Conservation (phyloP, 2,888 invertebrate genomes). For the Macroteleia sp. region DNA sequence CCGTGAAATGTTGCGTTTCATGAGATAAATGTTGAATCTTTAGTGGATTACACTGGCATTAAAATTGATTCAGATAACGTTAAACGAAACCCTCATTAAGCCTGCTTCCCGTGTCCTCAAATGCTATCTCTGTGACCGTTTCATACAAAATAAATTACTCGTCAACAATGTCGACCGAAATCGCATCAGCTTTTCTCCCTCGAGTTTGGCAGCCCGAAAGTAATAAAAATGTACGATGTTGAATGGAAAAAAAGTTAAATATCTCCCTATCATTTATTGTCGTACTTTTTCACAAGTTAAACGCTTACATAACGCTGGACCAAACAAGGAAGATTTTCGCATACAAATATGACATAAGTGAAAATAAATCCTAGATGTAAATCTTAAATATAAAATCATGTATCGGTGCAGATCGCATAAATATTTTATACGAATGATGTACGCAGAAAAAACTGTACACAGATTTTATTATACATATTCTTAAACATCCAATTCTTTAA, state of each 20-base stretch:
- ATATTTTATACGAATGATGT: no score
- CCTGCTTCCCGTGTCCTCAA: not conserved
- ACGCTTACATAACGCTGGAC: no score
- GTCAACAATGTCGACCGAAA: conserved; percentile 1
- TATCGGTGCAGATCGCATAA: no score
- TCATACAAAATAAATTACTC: conserved; percentile 18
- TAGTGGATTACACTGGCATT: conserved; percentile 5
- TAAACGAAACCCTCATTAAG: conserved; percentile 32
- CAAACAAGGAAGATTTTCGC: conserved; percentile 8
- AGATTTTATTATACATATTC: no score
- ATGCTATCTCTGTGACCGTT: not conserved
- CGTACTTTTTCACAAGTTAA: conserved; percentile 36
- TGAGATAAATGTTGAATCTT: conserved; percentile 28
- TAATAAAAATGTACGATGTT: conserved; percentile 21
- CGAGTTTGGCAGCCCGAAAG: conserved; percentile 1
- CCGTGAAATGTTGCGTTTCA: conserved; percentile 2
- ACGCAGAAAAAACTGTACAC: no score
- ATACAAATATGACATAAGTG: conserved; percentile 34
- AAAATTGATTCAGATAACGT: conserved; percentile 15
- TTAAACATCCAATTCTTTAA: no score
- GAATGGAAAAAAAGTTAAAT: conserved; percentile 21
- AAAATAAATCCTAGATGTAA: conserved; percentile 55
- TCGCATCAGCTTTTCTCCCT: conserved; percentile 10
- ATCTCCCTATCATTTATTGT: conserved; percentile 39
- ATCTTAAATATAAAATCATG: no score